Evolutionary conservation across 1,140 invertebrate genomes (phyloP), one percentile per base, ranked within the genome.

Genomic region (Ganaspis sp.): DNA sequence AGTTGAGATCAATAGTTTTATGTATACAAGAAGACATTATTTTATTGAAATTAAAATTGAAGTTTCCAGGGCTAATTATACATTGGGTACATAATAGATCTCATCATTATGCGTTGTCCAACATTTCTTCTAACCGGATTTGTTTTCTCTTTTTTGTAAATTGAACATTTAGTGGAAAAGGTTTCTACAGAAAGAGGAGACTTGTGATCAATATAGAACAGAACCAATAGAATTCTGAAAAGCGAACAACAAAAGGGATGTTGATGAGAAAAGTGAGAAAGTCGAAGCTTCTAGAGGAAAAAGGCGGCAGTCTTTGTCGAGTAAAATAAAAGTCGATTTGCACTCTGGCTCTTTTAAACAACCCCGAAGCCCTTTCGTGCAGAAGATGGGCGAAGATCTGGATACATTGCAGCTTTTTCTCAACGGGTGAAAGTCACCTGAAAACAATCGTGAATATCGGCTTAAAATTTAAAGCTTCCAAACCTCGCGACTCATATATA

Each of bases 221-320:
- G 12, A 49, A 17, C 45, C 45, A 49, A 23, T 58, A 58, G 17
- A 21, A 58, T 58, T 58, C 21, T 58, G 8, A 58, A 23, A 58
- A 58, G 17, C 9, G 17, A 8, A 58, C 53, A 23, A 58, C 21
- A 21, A 12, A 58, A 23, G 19, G 21, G 53, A 21, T 58, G 53
- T 12, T 58, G 53, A 58, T 58, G 53, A 58, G 53, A 58, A 58
- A 58, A 58, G 53, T 23, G 53, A 26, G 53, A 58, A 58, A 58
- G 53, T 58, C 49, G 49, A 54, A 54, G 49, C 49, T 58, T 58
- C 19, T 23, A 58, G 23, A 58, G 53, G 53, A 17, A 26, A 58
- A 58, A 21, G 23, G 9, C 5, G 3, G 53, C 4, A 19, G 17
- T 58, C 53, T 58, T 58, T 58, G 53, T 58, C 12, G 53, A 17